These are phyloP conservation scores for Dolichomitus sp. DNA, from an alignment of 2,888 invertebrate species.

Conservation along the genomic window DNA sequence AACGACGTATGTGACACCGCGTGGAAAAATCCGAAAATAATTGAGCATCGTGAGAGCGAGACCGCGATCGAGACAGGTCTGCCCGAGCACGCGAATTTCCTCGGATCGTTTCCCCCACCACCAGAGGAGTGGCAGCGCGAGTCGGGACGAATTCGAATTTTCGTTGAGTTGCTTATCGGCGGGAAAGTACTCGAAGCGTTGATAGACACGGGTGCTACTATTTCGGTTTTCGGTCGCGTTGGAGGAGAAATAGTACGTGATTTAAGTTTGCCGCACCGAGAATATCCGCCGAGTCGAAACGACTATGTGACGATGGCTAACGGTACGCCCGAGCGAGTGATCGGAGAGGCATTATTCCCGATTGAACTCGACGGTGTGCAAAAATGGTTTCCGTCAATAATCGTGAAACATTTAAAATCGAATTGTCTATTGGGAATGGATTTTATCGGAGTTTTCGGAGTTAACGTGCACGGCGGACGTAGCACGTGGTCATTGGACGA, in stretches of 20 bases:
- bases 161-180: not conserved
- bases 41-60: not conserved
- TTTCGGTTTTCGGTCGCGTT: slow-evolving; percentile 2
- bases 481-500: not conserved
- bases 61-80: not conserved
- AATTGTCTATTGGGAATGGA: not conserved
- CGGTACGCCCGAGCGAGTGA: too few species aligned
- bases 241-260: not conserved
- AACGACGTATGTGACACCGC: not conserved
- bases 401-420: not conserved
- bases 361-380: too few species aligned
- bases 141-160: not conserved
- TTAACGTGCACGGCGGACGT: not conserved
- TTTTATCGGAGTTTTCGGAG: not conserved
- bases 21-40: not conserved
- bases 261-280: not conserved
- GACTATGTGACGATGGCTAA: too few species aligned
- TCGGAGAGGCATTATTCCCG: too few species aligned
- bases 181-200: not conserved
- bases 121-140: not conserved
- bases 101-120: not conserved
- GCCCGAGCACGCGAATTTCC: not conserved
- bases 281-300: too few species aligned
- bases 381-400: not conserved
- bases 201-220: not conserved